Evolutionary conservation across 1,140 invertebrate genomes (phyloP).

Genomic region (Rhopalosiphum padi): DNA sequence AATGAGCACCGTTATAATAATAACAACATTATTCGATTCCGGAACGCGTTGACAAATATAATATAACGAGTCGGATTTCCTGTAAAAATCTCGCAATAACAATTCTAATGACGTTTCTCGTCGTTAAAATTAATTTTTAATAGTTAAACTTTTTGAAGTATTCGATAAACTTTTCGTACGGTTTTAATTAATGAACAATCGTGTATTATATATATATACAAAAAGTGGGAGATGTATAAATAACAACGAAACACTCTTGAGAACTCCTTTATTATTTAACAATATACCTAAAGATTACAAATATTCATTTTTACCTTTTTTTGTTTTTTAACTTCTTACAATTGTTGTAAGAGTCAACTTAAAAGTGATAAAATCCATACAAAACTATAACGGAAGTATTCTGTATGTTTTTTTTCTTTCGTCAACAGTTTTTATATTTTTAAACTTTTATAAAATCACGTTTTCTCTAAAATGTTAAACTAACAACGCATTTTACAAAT

Average conservation of each 20-base stretch:
- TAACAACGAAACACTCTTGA: not conserved
- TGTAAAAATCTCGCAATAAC: not conserved
- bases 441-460: not conserved
- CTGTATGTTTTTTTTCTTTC: not conserved
- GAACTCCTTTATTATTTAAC: not conserved
- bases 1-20: not conserved
- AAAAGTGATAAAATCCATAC: not conserved
- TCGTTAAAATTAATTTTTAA: conserved; percentile 9
- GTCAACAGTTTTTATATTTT: not conserved
- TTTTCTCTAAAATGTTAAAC: not conserved
- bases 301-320: not conserved
- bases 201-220: not conserved
- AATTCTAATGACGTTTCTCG: conserved; percentile 8
- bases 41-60: not conserved
- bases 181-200: conserved; percentile 12
- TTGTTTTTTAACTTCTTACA: not conserved
- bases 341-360: not conserved
- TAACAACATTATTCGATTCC: not conserved
- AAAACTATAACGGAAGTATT: not conserved
- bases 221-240: not conserved
- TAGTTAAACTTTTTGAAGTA: not conserved
- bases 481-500: not conserved
- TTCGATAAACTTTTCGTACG: not conserved
- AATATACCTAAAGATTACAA: not conserved
- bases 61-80: not conserved